Base-by-base conservation (phyloP, 2,797 vertebrate genomes). In the Myotis daubentonii region DNA sequence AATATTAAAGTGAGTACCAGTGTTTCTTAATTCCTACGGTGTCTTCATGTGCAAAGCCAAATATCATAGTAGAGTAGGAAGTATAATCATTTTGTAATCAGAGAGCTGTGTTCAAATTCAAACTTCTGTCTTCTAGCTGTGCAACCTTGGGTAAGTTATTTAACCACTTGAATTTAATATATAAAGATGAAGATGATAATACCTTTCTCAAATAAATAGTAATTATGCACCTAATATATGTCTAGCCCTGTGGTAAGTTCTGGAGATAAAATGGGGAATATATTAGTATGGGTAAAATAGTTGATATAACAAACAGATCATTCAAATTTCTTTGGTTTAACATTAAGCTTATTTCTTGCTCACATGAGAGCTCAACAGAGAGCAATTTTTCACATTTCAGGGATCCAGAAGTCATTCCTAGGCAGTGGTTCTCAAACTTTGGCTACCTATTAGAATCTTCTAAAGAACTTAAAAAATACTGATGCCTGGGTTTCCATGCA, bases 351-450 rank as follows among this genome's bases (percentile, higher is more conserved):
- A 81, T 80, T 44, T 80, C 38, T 76, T 87, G 28, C 7, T 72
- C 23, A 30, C 23, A 47, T 55, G 44, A 92, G 16, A 92, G 19
- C 10, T 79, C 44, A 83, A 30, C 4, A 81, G 7, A 78, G 3
- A 88, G 4, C 17, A 25, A 74, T 70, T 95, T n/a, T 92, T n/a
- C 71, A 89, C n/a, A 76, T 75, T 95, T 53, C 51, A 38, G 19
- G 19, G 30, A 87, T 72, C 30, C 38, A 79, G 12, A 94, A 89
- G 47, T 23, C 28, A 85, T 72, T 38, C 30, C 23, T n/a, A 93
- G 19, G 28, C 20, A 55, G 15, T 89, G n/a, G 6, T 60, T 65
- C 38, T 93, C 15, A 57, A 79, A 62, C 9, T 72, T 90, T 89
- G 25, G 8, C 11, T 92, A 91, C 11, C 6, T 20, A 68, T 16